These are phyloP conservation scores for Brachionus paranguensis DNA, from an alignment of 1,140 invertebrate species.

Conservation along the genomic window DNA sequence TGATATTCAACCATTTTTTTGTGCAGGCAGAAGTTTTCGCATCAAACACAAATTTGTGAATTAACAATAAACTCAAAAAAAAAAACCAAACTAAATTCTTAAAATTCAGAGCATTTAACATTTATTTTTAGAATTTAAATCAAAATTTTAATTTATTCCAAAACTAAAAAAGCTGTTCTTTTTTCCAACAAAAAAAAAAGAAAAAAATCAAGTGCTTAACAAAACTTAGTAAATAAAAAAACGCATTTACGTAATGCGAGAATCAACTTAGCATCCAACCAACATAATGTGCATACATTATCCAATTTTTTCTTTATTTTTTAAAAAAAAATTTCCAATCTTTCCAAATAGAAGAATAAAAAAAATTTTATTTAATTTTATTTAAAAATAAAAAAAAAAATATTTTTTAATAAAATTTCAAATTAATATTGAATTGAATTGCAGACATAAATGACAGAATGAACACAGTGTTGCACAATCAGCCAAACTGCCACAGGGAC, in stretches of 20 bases:
- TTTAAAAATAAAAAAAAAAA: neutral
- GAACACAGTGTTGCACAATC: slow-evolving; percentile 1
- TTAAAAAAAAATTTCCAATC: neutral
- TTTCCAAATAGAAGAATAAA: no score
- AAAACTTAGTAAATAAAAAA: neutral
- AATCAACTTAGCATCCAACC: neutral
- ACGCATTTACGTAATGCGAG: neutral
- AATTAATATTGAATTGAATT: neutral
- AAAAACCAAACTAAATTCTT: neutral
- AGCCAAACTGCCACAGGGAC: neutral
- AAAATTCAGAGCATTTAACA: neutral
- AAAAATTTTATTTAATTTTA: no score
- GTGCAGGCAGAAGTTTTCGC: no score
- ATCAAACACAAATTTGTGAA: neutral
- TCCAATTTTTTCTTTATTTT: neutral
- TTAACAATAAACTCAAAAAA: neutral
- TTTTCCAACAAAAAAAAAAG: neutral
- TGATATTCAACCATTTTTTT: no score
- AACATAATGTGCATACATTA: neutral
- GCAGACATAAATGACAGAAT: neutral
- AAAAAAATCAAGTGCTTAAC: no score
- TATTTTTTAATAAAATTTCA: neutral
- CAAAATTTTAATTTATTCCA: neutral
- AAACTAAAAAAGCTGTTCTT: neutral
- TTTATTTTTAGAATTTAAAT: neutral